Evolutionary conservation across 2,888 invertebrate species (phyloP), one percentile per base, ranked within the genome.

Genomic region (Euphydryas editha): DNA sequence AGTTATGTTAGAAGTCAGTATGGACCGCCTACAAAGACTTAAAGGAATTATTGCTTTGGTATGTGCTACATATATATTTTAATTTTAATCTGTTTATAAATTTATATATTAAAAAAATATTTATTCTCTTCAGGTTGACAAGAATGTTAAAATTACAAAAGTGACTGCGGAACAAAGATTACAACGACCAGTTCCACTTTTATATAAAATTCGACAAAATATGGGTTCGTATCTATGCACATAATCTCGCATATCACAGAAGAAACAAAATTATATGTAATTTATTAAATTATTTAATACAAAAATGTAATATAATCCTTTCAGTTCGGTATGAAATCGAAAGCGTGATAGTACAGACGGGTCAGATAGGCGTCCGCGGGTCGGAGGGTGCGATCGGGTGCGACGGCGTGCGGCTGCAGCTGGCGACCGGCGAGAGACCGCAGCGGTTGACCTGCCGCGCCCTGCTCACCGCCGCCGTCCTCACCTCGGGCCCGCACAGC

Each of bases 311-410:
- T 20, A 20, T 42, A 47, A 37, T 36, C 30, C 24, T 10, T 47
- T 55, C 77, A 89, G 89, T 76, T 1, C 21, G 70, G 0, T 62
- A 79, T 5, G 63, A 69, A 0, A 69, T 90, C n/a, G 87, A 88
- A 51, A 80, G 73, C 21, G 71, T 84, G n/a, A 81, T 81, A 2
- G 46, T 90, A n/a, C 71, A 76, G 2, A 85, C 81, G 42, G 78
- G 78, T 21, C 90, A 91, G 71, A 58, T 90, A 1, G 77, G 76
- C 5, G 51, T 87, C 46, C 67, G 74, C 17, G 85, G 88, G 0
- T 24, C 69, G 0, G 81, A 81, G 39, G 88, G 88, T 3, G 71
- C 76, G 0, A 20, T 75, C 0, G 87, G 87, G 0, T 87, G 84
- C 80, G 85, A 83, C 61, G 44, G 51, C 5, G 10, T 62, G 21